These are phyloP conservation scores for Holothuria glaberrima DNA, from an alignment of 35 echinoderm and acorn worm species.

Conservation along the genomic window DNA sequence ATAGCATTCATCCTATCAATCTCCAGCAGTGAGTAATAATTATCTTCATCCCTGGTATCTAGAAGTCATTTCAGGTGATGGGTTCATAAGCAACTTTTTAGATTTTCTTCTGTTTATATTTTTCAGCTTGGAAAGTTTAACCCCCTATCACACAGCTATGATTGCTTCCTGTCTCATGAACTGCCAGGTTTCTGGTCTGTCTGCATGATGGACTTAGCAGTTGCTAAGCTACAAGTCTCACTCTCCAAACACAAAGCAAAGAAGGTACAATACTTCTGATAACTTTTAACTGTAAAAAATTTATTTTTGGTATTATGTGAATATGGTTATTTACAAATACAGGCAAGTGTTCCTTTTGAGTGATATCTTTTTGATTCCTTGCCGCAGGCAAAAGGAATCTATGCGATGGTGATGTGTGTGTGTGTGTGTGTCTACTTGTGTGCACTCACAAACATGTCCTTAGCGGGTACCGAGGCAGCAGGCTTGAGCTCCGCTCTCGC, in stretches of 20 bases:
- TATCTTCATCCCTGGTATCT: neutral
- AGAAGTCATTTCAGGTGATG: no score
- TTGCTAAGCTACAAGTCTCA: slow-evolving; percentile 80
- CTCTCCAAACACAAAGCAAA: slow-evolving; percentile 69
- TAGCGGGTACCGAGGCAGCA: no score
- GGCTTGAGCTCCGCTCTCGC: no score
- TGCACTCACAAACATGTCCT: no score
- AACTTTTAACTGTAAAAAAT: neutral
- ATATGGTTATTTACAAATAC: no score
- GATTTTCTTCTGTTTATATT: neutral
- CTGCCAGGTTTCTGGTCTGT: slow-evolving; percentile 82
- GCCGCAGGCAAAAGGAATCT: no score
- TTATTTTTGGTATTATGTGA: no score
- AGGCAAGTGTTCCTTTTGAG: neutral
- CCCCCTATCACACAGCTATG: slow-evolving; percentile 45
- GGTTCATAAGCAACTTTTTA: no score
- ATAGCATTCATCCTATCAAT: neutral
- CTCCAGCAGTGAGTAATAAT: no score
- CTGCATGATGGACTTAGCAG: slow-evolving; percentile 77
- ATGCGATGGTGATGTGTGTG: no score
- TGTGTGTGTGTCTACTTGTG: no score
- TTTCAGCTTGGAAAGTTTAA: slow-evolving; percentile 53
- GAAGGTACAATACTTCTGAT: neutral
- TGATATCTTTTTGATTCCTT: neutral
- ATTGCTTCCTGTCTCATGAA: slow-evolving; percentile 59